Conservation (phyloP, 2,797 vertebrate species). For the Vespertilio murinus region DNA sequence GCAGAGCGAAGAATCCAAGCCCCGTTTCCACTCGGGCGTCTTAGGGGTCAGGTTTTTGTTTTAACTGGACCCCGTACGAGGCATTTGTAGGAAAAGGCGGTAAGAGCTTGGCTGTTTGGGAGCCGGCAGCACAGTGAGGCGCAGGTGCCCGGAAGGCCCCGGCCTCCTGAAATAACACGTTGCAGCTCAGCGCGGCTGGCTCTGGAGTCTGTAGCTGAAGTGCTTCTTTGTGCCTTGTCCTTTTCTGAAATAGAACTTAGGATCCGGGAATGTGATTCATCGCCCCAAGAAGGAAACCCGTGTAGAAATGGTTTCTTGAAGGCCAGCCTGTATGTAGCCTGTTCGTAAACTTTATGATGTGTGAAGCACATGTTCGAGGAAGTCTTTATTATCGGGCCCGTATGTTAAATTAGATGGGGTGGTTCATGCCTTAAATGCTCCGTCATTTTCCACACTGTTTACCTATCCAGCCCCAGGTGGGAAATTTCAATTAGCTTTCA, state of each 20-base stretch:
- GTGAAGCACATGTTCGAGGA: slow-evolving; percentile 67
- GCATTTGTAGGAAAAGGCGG: slow-evolving; percentile 1
- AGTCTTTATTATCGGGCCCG: slow-evolving; percentile 64
- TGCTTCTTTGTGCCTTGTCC: slow-evolving; percentile 65
- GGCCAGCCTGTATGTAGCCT: slow-evolving; percentile 38
- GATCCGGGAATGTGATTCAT: slow-evolving; percentile 50
- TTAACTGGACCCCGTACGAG: background rate
- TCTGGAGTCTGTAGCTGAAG: slow-evolving; percentile 46
- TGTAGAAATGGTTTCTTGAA: slow-evolving; percentile 53
- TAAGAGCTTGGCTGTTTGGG: background rate
- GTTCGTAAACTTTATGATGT: slow-evolving; percentile 63
- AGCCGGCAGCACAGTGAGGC: background rate
- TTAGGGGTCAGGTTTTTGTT: background rate
- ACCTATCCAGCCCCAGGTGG: slow-evolving; percentile 32
- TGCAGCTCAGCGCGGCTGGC: background rate
- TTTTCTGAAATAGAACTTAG: slow-evolving; percentile 60
- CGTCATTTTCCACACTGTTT: slow-evolving; percentile 63
- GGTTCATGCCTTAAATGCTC: slow-evolving; percentile 50
- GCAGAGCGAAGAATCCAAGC: background rate
- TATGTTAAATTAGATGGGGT: slow-evolving; percentile 69
- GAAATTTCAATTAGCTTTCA: slow-evolving; percentile 71
- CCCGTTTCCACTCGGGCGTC: background rate
- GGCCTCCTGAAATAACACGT: slow-evolving; percentile 40
- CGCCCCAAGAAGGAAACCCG: slow-evolving; percentile 29
- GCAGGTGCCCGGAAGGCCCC: slow-evolving; percentile 4